Conservation (phyloP, 2,888 invertebrate genomes). For the Fragum fragum region DNA sequence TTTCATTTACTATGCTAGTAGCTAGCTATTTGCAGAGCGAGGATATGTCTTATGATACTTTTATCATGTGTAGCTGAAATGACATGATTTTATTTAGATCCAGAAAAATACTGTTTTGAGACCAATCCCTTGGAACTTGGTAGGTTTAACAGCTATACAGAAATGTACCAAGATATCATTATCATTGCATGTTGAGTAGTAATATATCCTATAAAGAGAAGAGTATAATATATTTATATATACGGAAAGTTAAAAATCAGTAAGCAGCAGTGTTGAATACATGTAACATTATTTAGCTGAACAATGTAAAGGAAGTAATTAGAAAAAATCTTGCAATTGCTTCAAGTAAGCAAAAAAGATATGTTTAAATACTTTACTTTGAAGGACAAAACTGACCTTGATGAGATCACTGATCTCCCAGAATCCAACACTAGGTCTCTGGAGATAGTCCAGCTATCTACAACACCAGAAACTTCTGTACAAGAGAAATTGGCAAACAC, state of each 20-base stretch:
- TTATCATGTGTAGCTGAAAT: too few relatives aligned
- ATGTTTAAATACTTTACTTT: slow-evolving; percentile 22
- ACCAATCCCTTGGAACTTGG: slow-evolving; percentile 21
- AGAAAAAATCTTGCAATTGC: too few relatives aligned
- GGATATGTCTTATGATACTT: too few relatives aligned
- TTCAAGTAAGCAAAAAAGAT: too few relatives aligned
- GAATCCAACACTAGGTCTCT: slow-evolving; percentile 34
- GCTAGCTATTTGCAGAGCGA: too few relatives aligned
- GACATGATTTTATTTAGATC: background rate
- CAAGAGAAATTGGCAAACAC: slow-evolving; percentile 62
- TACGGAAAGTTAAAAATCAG: too few relatives aligned
- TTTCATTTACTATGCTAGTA: too few relatives aligned
- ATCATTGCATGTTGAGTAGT: background rate
- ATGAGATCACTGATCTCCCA: slow-evolving; percentile 20
- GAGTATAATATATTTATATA: too few relatives aligned
- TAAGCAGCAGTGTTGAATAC: too few relatives aligned
- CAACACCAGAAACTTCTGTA: slow-evolving; percentile 43
- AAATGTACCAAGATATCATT: background rate
- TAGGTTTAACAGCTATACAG: background rate
- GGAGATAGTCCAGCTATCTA: slow-evolving; percentile 37
- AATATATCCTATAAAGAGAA: too few relatives aligned
- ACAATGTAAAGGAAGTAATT: too few relatives aligned
- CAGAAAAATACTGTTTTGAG: background rate
- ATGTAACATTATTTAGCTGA: too few relatives aligned
- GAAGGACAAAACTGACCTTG: slow-evolving; percentile 23